These are phyloP conservation scores for Euphonia xanthogaster DNA, from an alignment of 2,797 vertebrate species.

Conservation along the genomic window DNA sequence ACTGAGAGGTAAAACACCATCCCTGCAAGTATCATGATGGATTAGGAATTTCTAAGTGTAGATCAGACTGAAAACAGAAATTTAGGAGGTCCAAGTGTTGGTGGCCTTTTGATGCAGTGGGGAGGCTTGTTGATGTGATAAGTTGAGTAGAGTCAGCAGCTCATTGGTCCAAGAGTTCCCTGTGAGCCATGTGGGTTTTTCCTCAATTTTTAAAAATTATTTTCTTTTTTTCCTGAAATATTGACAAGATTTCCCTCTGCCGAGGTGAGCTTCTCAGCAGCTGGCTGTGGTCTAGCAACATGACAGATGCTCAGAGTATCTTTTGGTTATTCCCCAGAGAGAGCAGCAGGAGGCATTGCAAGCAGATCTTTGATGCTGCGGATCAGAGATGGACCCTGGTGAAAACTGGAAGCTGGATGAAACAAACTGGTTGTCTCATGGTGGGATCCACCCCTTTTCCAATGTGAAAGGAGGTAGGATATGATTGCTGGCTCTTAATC, in stretches of 20 bases:
- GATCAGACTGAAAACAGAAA: neutral
- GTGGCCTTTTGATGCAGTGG: neutral
- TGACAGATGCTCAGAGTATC: neutral
- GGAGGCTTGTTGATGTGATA: neutral
- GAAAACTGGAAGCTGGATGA: conserved; percentile 79
- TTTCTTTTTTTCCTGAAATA: neutral
- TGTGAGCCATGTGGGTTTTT: neutral
- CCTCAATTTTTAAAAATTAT: neutral
- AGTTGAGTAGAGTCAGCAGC: neutral
- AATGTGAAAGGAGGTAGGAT: conserved; percentile 72
- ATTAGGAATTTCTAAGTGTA: neutral
- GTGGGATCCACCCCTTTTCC: conserved; percentile 71
- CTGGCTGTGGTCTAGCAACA: neutral
- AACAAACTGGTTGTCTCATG: conserved; percentile 72
- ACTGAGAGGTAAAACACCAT: neutral
- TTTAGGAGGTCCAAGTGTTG: neutral
- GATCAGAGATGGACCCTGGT: conserved; percentile 73
- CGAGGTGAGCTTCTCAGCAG: neutral
- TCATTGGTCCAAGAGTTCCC: neutral
- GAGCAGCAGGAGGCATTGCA: neutral
- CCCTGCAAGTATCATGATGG: neutral
- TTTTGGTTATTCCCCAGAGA: conserved; percentile 58
- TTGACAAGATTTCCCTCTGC: neutral
- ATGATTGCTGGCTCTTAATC: neutral
- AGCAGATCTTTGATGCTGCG: conserved; percentile 32